Evolutionary conservation across 2,888 invertebrate species (phyloP).

Genomic region (Polylopha cassiicola): DNA sequence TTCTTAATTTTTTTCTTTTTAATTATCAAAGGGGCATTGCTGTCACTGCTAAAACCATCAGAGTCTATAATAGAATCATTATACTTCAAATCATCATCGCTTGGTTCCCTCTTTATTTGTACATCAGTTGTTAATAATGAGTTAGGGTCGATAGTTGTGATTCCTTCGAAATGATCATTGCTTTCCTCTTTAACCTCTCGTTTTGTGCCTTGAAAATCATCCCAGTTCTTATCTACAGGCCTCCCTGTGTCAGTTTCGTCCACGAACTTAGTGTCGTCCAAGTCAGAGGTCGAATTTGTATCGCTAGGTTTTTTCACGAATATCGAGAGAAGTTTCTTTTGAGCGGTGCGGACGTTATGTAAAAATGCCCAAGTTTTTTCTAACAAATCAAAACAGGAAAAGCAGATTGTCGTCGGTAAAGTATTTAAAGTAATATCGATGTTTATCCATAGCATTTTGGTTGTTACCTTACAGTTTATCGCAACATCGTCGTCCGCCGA

Average conservation of each 20-base stretch:
- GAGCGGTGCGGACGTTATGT: constrained; percentile 55
- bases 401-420: constrained; percentile 63
- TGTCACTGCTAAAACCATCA: constrained; percentile 49
- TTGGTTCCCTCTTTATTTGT: constrained; percentile 45
- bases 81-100: constrained; percentile 30
- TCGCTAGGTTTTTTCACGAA: constrained; percentile 31
- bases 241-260: constrained; percentile 35
- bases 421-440: constrained; percentile 47
- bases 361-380: constrained; percentile 66
- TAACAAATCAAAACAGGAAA: constrained; percentile 61
- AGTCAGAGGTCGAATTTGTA: constrained; percentile 19
- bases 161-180: constrained; percentile 30
- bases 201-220: constrained; percentile 48
- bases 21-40: constrained; percentile 49
- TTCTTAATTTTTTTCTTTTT: constrained; percentile 45
- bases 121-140: constrained; percentile 33
- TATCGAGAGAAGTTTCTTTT: constrained; percentile 49
- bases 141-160: constrained; percentile 35
- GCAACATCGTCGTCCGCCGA: constrained; percentile 57
- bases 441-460: constrained; percentile 67
- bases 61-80: constrained; percentile 24
- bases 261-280: constrained; percentile 25
- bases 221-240: constrained; percentile 58
- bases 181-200: constrained; percentile 48
- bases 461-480: constrained; percentile 49